Conservation (phyloP, 2,797 vertebrate species). For the Potorous gilbertii region DNA sequence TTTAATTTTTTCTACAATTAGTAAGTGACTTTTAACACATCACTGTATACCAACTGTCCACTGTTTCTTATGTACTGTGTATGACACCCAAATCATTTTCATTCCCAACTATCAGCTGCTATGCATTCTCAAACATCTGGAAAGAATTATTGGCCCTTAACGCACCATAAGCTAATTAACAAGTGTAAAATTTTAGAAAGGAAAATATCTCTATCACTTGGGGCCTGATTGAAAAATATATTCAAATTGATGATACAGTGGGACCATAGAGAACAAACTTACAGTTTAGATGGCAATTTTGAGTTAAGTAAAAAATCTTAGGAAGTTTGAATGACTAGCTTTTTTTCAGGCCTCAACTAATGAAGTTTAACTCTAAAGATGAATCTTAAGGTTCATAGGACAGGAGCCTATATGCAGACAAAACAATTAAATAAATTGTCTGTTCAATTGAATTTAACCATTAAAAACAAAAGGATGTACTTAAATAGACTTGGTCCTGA, state of each 20-base stretch:
- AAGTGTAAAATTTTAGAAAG: not conserved
- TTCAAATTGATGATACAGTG: not conserved
- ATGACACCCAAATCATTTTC: slow-evolving; percentile 21
- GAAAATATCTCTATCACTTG: not conserved
- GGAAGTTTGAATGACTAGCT: not conserved
- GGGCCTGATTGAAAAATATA: not conserved
- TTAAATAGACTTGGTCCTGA: not conserved
- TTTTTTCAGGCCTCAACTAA: not conserved
- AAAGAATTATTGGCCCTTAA: slow-evolving; percentile 10
- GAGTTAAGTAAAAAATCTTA: not conserved
- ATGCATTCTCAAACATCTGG: slow-evolving; percentile 6
- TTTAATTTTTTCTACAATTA: not conserved
- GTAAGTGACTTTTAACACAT: not conserved
- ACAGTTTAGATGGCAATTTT: not conserved
- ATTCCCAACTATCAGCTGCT: slow-evolving; percentile 19
- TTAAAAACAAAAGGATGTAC: not conserved
- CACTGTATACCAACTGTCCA: not conserved
- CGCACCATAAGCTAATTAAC: not conserved
- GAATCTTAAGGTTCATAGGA: not conserved
- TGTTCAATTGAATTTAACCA: not conserved
- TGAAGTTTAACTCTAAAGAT: not conserved
- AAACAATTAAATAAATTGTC: not conserved
- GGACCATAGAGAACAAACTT: not conserved
- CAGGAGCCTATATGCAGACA: not conserved
- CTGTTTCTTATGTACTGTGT: not conserved